Evolutionary conservation across 2,888 invertebrate species (phyloP).

Genomic region (Cephus rjabovi): DNA sequence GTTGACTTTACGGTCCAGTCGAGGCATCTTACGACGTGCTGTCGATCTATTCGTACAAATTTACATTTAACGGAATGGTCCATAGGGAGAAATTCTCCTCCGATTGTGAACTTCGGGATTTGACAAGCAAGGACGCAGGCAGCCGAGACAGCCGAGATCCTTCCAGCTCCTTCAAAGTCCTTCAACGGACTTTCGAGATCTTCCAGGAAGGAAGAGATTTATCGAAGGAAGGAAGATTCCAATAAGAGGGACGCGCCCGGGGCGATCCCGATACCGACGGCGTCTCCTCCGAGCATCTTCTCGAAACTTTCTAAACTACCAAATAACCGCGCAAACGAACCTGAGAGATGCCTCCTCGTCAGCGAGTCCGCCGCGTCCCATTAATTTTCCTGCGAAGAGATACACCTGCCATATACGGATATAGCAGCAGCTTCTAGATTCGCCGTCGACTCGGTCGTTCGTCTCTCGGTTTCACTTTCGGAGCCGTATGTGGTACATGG

Average conservation of each 20-base stretch:
- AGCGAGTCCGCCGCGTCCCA: constrained; percentile 12
- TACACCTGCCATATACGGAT: constrained; percentile 2
- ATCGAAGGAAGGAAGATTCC: background rate
- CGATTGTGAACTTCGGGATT: too few species aligned
- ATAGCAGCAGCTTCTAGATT: background rate
- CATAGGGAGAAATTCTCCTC: too few species aligned
- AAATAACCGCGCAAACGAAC: constrained; percentile 29
- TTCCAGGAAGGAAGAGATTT: too few species aligned
- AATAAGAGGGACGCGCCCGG: constrained; percentile 23
- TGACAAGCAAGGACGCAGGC: too few species aligned
- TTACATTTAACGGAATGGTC: background rate
- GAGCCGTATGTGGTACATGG: constrained; percentile 22
- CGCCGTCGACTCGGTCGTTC: constrained; percentile 16
- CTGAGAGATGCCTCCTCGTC: background rate
- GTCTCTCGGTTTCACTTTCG: constrained; percentile 43
- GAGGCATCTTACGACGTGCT: background rate
- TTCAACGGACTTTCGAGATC: too few species aligned
- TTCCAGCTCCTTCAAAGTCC: too few species aligned
- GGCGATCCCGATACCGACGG: constrained; percentile 16
- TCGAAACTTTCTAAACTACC: constrained; percentile 53
- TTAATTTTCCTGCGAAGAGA: constrained; percentile 26
- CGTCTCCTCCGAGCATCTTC: constrained; percentile 27
- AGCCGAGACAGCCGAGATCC: too few species aligned
- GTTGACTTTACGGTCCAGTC: constrained; percentile 8
- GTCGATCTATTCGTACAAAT: background rate